A percentile compares a stretch with the other conserved stretches of the same genome.
phyloP scores from a whole-genome alignment of 2,797 vertebrate species.

The Tadarida brasiliensis region DNA sequence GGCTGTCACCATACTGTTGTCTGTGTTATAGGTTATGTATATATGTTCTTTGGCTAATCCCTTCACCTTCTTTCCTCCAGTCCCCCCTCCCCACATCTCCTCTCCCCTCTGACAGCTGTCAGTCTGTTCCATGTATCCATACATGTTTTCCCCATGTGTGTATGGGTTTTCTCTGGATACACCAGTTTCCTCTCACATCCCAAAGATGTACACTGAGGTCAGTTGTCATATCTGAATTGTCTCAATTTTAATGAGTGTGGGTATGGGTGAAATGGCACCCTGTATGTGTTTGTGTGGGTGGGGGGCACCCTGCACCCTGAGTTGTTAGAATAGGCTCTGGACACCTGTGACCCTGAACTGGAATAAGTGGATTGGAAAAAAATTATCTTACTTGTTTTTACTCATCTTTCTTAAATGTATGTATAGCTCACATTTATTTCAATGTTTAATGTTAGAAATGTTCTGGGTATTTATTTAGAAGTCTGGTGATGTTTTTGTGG shows the following conservation, averaged over 20 bases:
- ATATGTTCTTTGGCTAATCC: background rate
- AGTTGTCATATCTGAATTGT: background rate
- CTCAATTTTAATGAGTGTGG: background rate
- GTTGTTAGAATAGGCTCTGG: background rate
- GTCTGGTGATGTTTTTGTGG: background rate
- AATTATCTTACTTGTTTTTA: background rate
- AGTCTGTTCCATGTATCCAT: background rate
- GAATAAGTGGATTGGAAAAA: background rate
- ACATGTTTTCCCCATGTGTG: background rate
- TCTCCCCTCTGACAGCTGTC: background rate
- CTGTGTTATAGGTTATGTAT: background rate
- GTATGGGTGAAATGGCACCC: background rate
- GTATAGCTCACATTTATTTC: background rate
- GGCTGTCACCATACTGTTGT: background rate
- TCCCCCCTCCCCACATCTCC: background rate
- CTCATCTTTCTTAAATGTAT: background rate
- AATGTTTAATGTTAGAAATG: background rate
- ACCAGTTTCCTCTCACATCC: background rate
- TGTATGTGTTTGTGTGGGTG: background rate
- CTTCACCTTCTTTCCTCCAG: background rate
- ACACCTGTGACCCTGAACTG: background rate
- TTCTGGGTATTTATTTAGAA: background rate
- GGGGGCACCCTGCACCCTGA: background rate
- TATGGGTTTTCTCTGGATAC: background rate
- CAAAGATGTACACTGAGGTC: background rate